Base-by-base conservation (phyloP, 2,888 invertebrate species). In the Noctua fimbriata region DNA sequence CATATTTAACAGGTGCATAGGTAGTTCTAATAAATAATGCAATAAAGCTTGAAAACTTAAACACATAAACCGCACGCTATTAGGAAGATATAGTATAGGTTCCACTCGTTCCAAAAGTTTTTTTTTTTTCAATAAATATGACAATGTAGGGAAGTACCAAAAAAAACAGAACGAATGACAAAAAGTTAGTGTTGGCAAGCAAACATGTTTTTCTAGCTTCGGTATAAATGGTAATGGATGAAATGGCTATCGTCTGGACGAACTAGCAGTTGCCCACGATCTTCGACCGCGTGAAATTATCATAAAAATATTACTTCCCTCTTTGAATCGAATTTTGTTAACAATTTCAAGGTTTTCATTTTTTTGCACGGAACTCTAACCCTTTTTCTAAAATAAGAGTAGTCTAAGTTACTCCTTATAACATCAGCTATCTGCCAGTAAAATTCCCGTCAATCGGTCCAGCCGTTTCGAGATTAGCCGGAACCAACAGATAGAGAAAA, bases 131-230 rank as follows among this genome's bases (percentile, higher is more conserved):
- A 55, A 44, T 21, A n/a, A 66, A 32, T 21, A n/a, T 44, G 41
- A 55, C 55, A 79, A 58, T 72, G 16, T n/a, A 41, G 18, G 14
- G 7, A 69, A 58, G 36, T 81, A 60, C 60, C 28, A 73, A 47
- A 52, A 49, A 49, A 52, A 6, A 79, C n/a, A 14, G 32, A 49
- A 77, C 4, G 16, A 49, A 69, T 32, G 28, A n/a, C 49, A 21
- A 24, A 73, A 82, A 52, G 52, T 79, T 73, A 60, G 24, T 84
- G 69, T 71, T 84, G 85, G 74, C 85, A 63, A 71, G 32, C 55
- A 60, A 75, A 63, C 71, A 63, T 85, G 72, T 81, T 83, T 60
- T 76, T 12, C 28, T 79, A 70, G 32, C 52, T 47, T 74, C 14
- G 28, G 16, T 41, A n/a, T 69, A 60, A 66, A 67, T 70, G 10